phyloP scores from a whole-genome alignment of 2,797 vertebrate genomes.

The Sorex maritimensis region DNA sequence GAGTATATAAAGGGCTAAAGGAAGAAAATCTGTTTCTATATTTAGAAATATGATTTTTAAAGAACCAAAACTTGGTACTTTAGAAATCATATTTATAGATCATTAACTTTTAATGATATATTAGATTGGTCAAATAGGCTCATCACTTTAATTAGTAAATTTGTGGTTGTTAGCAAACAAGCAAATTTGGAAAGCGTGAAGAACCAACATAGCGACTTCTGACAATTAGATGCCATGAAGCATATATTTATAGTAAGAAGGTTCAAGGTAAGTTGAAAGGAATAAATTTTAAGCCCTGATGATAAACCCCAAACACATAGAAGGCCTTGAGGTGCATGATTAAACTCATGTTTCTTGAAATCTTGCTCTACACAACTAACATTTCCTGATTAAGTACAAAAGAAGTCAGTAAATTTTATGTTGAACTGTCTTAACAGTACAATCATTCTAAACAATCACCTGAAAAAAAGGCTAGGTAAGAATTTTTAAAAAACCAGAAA shows the following conservation, averaged over 20 bases:
- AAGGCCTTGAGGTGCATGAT: neutral
- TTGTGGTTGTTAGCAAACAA: neutral
- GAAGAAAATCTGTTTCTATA: neutral
- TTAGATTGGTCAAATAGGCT: slow-evolving; percentile 18
- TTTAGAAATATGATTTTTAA: too few relatives aligned
- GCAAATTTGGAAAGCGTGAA: neutral
- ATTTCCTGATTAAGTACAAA: neutral
- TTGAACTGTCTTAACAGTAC: slow-evolving; percentile 33
- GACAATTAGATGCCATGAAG: neutral
- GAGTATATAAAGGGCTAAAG: neutral
- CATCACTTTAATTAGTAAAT: neutral
- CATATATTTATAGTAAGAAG: neutral
- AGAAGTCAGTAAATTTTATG: slow-evolving; percentile 37
- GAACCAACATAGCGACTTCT: slow-evolving; percentile 35
- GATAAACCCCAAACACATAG: slow-evolving; percentile 8
- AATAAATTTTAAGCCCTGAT: slow-evolving; percentile 29
- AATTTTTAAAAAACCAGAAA: neutral
- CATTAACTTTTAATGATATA: neutral
- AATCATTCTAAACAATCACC: slow-evolving; percentile 52
- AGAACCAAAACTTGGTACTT: too few relatives aligned
- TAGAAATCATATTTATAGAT: neutral
- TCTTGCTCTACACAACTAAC: neutral
- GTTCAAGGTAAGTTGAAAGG: slow-evolving; percentile 52
- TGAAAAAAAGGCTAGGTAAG: slow-evolving; percentile 9
- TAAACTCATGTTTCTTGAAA: slow-evolving; percentile 49